A percentile compares a stretch with the other conserved stretches of the same genome.
Evolutionary conservation across 2,113 vertebrate species (phyloP).

Genomic region (Myxocyprinus asiaticus): DNA sequence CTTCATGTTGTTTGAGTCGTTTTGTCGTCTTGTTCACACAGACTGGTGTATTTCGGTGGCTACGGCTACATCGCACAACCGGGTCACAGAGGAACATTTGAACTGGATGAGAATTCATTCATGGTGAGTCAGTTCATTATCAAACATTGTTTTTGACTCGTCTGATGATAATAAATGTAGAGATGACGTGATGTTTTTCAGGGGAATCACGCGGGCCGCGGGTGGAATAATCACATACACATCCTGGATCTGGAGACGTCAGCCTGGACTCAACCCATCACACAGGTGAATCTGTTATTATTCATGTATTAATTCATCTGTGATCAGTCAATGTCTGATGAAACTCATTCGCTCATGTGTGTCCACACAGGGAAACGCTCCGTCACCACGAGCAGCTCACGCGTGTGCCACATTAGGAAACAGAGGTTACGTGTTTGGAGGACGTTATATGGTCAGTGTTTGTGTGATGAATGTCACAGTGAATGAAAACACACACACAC

Average conservation of each 20-base stretch:
- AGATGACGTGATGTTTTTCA: conserved; percentile 49
- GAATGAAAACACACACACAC: no score
- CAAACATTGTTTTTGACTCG: neutral
- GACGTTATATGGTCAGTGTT: conserved; percentile 85
- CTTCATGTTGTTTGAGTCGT: neutral
- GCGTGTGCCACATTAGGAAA: conserved; percentile 90
- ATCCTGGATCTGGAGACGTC: conserved; percentile 89
- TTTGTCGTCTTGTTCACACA: conserved; percentile 60
- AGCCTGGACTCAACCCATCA: conserved; percentile 90
- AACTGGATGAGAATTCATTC: conserved; percentile 90
- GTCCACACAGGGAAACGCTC: conserved; percentile 81
- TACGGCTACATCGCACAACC: conserved; percentile 90
- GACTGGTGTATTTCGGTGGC: conserved; percentile 93
- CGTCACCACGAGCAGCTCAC: conserved; percentile 91
- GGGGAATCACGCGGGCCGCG: conserved; percentile 85
- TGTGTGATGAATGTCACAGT: neutral
- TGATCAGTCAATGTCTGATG: neutral
- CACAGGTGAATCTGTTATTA: conserved; percentile 72
- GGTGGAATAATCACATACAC: conserved; percentile 97
- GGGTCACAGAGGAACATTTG: conserved; percentile 85
- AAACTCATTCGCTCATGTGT: no score
- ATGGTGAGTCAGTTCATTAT: conserved; percentile 73
- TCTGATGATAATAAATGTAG: neutral
- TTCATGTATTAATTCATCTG: neutral
- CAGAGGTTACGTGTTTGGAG: conserved; percentile 92